Conservation (phyloP, 1,140 invertebrate genomes). For the Conus betulinus region DNA sequence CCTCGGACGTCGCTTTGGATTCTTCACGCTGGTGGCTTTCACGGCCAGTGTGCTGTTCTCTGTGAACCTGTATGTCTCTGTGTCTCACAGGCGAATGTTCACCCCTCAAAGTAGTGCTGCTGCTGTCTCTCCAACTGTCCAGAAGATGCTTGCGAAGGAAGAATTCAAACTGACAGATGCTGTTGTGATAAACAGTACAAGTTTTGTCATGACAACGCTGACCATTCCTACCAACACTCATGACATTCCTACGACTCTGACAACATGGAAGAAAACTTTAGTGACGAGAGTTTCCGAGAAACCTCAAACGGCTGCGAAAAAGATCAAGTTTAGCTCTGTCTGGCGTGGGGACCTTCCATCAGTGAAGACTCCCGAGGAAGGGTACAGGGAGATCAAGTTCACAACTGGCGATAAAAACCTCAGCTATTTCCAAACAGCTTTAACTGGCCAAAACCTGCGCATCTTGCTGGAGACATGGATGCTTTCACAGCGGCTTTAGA, state of each 20-base stretch:
- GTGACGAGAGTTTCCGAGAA: too few relatives aligned
- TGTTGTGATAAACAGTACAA: neutral
- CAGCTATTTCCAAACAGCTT: neutral
- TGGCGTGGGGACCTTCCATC: neutral
- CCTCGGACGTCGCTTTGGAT: neutral
- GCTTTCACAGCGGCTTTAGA: conserved; percentile 37
- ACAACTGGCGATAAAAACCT: neutral
- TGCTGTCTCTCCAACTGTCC: neutral
- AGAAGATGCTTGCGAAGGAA: neutral
- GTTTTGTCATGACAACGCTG: neutral
- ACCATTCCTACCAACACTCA: neutral
- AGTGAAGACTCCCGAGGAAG: neutral
- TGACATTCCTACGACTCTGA: neutral
- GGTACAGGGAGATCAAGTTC: neutral
- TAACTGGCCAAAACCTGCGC: conserved; percentile 15
- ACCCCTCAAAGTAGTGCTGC: neutral
- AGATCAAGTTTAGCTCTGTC: too few relatives aligned
- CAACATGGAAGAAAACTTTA: too few relatives aligned
- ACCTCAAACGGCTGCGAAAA: too few relatives aligned
- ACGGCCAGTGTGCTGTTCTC: neutral
- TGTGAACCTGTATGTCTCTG: neutral
- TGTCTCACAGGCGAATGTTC: neutral
- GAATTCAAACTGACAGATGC: neutral
- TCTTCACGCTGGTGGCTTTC: neutral
- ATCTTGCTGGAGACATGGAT: conserved; percentile 33